Conservation (phyloP, 1,140 invertebrate genomes). For the Macrobrachium nipponense region DNA sequence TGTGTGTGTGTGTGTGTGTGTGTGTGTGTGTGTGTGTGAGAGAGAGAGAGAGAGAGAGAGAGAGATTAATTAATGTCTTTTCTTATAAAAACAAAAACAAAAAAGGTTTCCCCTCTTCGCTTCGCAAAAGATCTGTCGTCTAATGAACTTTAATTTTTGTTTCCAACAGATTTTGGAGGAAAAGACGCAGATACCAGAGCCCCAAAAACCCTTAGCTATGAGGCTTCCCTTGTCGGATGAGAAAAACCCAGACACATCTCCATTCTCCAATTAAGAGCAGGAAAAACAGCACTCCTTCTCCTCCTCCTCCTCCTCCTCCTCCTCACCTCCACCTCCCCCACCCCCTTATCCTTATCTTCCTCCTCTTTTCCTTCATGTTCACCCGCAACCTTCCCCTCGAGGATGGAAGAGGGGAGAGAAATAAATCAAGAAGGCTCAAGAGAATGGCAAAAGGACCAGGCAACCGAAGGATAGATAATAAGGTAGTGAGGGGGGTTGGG, state of each 20-base stretch:
- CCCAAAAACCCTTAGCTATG: background rate
- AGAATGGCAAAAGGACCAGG: background rate
- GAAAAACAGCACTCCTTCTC: slow-evolving; percentile 9
- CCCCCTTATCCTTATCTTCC: slow-evolving; percentile 9
- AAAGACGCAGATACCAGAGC: background rate
- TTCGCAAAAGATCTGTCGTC: too few relatives aligned
- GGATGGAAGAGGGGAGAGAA: too few relatives aligned
- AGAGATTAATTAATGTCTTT: too few relatives aligned
- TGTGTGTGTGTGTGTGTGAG: too few relatives aligned
- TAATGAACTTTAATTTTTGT: too few relatives aligned
- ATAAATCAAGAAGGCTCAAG: too few relatives aligned
- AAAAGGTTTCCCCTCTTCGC: too few relatives aligned
- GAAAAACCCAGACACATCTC: slow-evolving; percentile 39
- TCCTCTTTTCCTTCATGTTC: slow-evolving; percentile 16
- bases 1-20: too few relatives aligned
- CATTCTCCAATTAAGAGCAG: slow-evolving; percentile 46
- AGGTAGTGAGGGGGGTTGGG: background rate
- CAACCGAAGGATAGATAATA: background rate
- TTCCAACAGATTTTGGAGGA: background rate
- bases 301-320: slow-evolving; percentile 9
- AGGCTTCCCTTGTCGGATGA: slow-evolving; percentile 27
- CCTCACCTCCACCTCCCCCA: too few relatives aligned
- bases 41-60: too few relatives aligned
- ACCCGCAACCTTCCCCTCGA: too few relatives aligned
- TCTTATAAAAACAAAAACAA: too few relatives aligned